phyloP scores from a whole-genome alignment of 2,113 vertebrate genomes.

The Spea bombifrons region DNA sequence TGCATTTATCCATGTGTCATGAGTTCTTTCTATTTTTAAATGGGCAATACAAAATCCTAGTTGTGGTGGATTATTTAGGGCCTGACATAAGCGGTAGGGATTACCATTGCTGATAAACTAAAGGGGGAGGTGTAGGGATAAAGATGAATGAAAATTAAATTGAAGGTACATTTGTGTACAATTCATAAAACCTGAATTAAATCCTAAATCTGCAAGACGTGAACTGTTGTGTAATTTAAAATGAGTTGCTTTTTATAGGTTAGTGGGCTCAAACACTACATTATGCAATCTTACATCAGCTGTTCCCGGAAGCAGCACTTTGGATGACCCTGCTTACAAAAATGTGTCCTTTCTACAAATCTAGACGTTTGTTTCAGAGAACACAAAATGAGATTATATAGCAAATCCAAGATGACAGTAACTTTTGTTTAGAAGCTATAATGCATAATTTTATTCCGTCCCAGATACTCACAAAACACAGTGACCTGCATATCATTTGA shows the following conservation, averaged over 20 bases:
- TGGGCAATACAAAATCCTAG: not conserved
- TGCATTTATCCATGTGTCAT: too few species aligned
- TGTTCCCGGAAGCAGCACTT: conserved; percentile 22
- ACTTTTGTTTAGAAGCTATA: conserved; percentile 19
- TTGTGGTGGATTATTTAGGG: conserved; percentile 12
- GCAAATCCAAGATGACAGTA: conserved; percentile 29
- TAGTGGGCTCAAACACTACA: conserved; percentile 35
- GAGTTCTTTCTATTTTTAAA: not conserved
- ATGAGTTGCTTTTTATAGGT: conserved; percentile 25
- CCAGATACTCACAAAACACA: not conserved
- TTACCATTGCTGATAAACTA: conserved; percentile 26
- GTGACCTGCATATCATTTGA: not conserved
- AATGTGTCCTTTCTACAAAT: conserved; percentile 32
- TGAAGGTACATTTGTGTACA: not conserved
- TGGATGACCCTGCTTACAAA: conserved; percentile 21
- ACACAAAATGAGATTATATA: conserved; percentile 41
- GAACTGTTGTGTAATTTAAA: conserved; percentile 24
- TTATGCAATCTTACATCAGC: conserved; percentile 37
- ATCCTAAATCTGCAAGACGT: conserved; percentile 8
- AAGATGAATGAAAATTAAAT: conserved; percentile 14
- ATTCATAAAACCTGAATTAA: conserved; percentile 6
- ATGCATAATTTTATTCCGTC: conserved; percentile 3
- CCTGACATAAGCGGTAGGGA: conserved; percentile 6
- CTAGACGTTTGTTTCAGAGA: conserved; percentile 33
- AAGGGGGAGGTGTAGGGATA: not conserved